Conservation (phyloP, 2,113 vertebrate species). For the Spheniscus mendiculus region DNA sequence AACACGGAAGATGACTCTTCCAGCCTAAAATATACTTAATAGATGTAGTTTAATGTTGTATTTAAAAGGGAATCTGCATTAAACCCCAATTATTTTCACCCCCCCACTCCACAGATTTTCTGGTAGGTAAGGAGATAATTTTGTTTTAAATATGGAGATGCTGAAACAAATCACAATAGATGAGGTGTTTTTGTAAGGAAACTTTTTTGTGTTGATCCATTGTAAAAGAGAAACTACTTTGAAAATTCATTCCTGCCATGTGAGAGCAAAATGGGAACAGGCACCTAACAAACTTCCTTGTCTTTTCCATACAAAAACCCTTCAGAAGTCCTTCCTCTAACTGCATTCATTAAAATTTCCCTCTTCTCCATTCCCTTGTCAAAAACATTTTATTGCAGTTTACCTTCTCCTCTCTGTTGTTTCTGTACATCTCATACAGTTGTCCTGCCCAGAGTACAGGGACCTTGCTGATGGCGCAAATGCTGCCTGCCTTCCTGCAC, state of each 20-base stretch:
- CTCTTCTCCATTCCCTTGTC: not conserved
- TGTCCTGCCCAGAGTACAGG: not conserved
- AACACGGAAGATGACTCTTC: not conserved
- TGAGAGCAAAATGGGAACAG: not conserved
- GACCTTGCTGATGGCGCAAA: not conserved
- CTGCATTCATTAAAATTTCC: not conserved
- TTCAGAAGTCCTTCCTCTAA: not conserved
- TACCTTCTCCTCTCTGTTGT: not conserved
- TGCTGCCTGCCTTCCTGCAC: not conserved
- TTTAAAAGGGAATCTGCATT: not conserved
- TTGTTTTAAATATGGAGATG: not conserved
- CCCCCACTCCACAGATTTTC: not conserved
- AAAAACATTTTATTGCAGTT: not conserved
- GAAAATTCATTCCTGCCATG: not conserved
- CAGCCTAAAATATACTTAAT: not conserved
- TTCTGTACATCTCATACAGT: not conserved
- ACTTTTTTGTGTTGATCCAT: not conserved
- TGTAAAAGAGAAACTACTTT: not conserved
- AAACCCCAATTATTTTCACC: not conserved
- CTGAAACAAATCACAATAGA: not conserved
- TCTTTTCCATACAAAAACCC: not conserved
- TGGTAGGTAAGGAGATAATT: not conserved
- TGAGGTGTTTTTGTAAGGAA: not conserved
- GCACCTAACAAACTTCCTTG: not conserved
- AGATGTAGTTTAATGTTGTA: not conserved